Base-by-base conservation (phyloP, 37 sponge, comb jelly and placozoan genomes). In the Mnemiopsis leidyi region DNA sequence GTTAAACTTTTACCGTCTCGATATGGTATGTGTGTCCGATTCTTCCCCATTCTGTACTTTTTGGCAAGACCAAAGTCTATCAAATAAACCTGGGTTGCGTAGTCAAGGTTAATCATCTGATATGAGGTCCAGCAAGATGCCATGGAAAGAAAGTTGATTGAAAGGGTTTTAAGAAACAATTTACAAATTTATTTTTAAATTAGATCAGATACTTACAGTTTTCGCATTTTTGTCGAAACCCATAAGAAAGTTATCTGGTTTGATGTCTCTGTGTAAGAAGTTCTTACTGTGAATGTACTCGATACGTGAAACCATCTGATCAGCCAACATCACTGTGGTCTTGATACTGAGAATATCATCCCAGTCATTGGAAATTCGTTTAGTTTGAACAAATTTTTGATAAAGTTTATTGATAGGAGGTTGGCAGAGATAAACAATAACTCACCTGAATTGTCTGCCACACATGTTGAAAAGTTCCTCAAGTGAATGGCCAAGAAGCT, bases 51-150 rank as follows among this genome's bases (percentile, higher is more conserved):
- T 23, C 90, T 13, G 90, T 85, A 85, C 35, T 85, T 85, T 32
- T 85, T 85, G n/a, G 90, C 90, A 16, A 85, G 61, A 85, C 90
- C 90, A 85, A 85, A 85, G 26, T 85, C 90, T 38, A 85, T 85
- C 90, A 85, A 38, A 85, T 85, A 85, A 23, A 85, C 90, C 90
- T 85, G 48, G 25, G n/a, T n/a, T n/a, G n/a, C n/a, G n/a, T n/a
- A n/a, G n/a, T n/a, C n/a, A n/a, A n/a, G n/a, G n/a, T n/a, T n/a
- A n/a, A n/a, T n/a, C n/a, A n/a, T n/a, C n/a, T n/a, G n/a, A n/a
- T n/a, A n/a, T n/a, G n/a, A n/a, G n/a, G n/a, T n/a, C n/a, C n/a
- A n/a, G n/a, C n/a, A n/a, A n/a, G n/a, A n/a, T n/a, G n/a, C n/a
- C n/a, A n/a, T n/a, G n/a, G n/a, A n/a, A n/a, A n/a, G n/a, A n/a